These are phyloP conservation scores for Rhopalosiphum nymphaeae DNA, from an alignment of 2,888 invertebrate species.

Conservation along the genomic window DNA sequence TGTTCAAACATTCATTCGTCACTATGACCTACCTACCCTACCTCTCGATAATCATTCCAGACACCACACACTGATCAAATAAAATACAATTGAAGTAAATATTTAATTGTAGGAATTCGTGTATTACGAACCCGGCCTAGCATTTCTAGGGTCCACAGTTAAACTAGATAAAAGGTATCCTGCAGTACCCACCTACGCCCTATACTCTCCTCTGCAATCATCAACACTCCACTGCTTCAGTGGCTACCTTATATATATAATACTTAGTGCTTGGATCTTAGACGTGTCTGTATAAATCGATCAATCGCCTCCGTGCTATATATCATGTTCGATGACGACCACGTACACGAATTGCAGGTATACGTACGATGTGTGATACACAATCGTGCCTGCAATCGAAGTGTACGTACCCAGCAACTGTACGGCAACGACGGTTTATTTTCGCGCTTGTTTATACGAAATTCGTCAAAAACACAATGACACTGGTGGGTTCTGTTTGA, in stretches of 20 bases:
- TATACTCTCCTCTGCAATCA: no score
- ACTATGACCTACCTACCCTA: neutral
- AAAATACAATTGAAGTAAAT: neutral
- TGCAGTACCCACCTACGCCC: no score
- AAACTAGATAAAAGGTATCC: neutral
- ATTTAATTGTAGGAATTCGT: neutral
- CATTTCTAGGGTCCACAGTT: no score
- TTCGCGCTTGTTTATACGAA: neutral
- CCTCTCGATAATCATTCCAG: neutral
- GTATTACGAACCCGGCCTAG: no score
- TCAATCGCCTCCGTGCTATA: neutral
- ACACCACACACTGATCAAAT: neutral
- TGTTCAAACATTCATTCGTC: no score
- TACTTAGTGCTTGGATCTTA: neutral
- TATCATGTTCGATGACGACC: neutral
- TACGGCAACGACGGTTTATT: neutral
- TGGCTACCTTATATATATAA: no score
- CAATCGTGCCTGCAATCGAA: neutral
- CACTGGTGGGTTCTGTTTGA: neutral
- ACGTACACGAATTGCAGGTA: no score
- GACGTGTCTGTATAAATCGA: neutral
- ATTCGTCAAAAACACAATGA: neutral
- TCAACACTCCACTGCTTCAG: no score
- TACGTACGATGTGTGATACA: no score
- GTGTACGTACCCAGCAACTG: neutral